Conservation (phyloP, 2,797 vertebrate species). For the Lithobates sylvaticus region DNA sequence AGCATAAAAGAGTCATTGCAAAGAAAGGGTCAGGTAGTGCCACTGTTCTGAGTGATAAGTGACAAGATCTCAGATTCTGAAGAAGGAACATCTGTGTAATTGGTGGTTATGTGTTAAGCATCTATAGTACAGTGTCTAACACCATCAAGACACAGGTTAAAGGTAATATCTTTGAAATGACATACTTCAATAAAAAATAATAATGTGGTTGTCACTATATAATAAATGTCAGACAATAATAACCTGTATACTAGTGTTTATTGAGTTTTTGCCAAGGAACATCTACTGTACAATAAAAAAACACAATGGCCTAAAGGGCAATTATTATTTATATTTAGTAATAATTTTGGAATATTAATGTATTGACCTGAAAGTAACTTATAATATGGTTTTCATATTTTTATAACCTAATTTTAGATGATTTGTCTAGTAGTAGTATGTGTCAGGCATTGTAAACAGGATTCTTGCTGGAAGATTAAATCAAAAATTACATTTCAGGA, state of each 20-base stretch:
- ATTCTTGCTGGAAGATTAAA: no score
- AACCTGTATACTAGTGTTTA: not conserved
- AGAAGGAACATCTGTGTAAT: constrained; percentile 32
- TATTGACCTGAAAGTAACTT: no score
- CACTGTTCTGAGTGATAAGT: constrained; percentile 48
- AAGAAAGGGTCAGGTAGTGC: constrained; percentile 41
- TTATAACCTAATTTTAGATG: no score
- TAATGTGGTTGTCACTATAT: not conserved
- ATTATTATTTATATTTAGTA: no score
- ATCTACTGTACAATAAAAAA: no score
- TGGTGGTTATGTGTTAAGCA: constrained; percentile 21
- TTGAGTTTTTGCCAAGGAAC: not conserved
- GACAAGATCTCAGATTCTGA: constrained; percentile 35
- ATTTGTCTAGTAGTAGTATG: not conserved
- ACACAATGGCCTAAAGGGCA: no score
- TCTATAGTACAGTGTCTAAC: not conserved
- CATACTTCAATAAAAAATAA: not conserved
- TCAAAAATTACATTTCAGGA: no score
- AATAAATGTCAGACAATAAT: not conserved
- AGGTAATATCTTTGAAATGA: not conserved
- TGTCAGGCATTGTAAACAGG: no score
- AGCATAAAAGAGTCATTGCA: constrained; percentile 39
- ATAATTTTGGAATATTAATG: no score
- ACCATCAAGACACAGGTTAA: not conserved
- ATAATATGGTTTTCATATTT: no score